Conservation (phyloP, 1,140 invertebrate species). For the Eumeta japonica region DNA sequence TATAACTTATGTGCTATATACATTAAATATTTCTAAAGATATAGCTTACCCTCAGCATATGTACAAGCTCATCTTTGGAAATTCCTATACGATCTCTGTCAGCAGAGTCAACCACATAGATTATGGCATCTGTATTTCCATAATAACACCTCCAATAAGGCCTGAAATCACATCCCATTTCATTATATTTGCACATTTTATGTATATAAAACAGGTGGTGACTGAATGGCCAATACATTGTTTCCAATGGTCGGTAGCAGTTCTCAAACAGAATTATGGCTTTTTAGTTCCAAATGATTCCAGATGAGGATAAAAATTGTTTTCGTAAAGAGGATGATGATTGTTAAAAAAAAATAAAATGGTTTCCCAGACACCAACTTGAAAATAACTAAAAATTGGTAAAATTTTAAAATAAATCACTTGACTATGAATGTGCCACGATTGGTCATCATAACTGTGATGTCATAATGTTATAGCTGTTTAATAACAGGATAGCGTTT, state of each 20-base stretch:
- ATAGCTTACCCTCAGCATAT: conserved; percentile 86
- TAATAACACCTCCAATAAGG: conserved; percentile 99
- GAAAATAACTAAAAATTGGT: no score
- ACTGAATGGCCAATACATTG: no score
- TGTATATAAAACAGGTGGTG: neutral
- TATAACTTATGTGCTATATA: conserved; percentile 2
- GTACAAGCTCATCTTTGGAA: conserved; percentile 96
- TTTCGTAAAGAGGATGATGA: no score
- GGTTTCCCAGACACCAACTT: no score
- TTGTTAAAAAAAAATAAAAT: no score
- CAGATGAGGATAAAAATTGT: no score
- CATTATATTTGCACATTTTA: conserved; percentile 2
- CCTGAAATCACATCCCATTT: conserved; percentile 59
- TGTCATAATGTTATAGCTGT: no score
- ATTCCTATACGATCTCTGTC: conserved; percentile 98
- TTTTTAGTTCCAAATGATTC: neutral
- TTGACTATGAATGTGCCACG: no score
- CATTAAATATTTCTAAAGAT: neutral
- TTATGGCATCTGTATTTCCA: conserved; percentile 99
- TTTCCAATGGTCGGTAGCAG: no score
- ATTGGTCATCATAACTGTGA: no score
- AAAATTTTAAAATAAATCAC: no score
- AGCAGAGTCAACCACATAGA: conserved; percentile 98
- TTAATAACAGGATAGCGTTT: no score
- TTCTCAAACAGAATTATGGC: neutral